phyloP scores from a whole-genome alignment of 2,797 vertebrate genomes.

The Oceanodroma leucorhoa region DNA sequence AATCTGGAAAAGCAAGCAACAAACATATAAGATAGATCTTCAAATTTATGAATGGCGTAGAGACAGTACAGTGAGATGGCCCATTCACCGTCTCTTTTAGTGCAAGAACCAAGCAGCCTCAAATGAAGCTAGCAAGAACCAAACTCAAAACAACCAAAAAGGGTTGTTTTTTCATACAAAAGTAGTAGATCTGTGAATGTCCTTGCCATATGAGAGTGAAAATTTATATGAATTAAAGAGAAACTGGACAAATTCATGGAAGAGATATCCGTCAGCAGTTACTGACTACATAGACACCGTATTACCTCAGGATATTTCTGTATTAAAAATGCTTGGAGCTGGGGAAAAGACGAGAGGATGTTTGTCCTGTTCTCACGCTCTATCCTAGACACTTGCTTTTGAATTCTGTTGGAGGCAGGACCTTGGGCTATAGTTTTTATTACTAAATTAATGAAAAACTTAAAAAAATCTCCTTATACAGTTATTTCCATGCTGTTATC shows the following conservation, averaged over 20 bases:
- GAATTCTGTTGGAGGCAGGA: background rate
- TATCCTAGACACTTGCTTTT: background rate
- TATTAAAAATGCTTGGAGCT: background rate
- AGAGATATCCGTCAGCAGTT: background rate
- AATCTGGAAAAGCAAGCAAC: background rate
- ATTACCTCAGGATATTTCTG: background rate
- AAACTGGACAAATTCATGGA: background rate
- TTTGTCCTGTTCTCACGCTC: background rate
- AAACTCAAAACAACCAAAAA: background rate
- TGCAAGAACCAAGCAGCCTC: background rate
- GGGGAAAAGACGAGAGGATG: background rate
- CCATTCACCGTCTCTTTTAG: background rate
- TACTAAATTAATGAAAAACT: background rate
- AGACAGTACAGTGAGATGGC: background rate
- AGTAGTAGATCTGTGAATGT: background rate
- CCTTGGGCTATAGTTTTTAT: background rate
- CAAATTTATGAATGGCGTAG: background rate
- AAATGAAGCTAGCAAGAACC: background rate
- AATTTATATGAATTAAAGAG: background rate
- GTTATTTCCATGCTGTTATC: background rate
- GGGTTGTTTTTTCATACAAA: accelerated
- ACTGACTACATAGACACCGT: background rate
- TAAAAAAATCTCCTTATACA: background rate
- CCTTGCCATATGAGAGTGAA: background rate
- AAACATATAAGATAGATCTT: background rate